phyloP scores from a whole-genome alignment of 2,797 vertebrate species.

The Sphaeramia orbicularis region DNA sequence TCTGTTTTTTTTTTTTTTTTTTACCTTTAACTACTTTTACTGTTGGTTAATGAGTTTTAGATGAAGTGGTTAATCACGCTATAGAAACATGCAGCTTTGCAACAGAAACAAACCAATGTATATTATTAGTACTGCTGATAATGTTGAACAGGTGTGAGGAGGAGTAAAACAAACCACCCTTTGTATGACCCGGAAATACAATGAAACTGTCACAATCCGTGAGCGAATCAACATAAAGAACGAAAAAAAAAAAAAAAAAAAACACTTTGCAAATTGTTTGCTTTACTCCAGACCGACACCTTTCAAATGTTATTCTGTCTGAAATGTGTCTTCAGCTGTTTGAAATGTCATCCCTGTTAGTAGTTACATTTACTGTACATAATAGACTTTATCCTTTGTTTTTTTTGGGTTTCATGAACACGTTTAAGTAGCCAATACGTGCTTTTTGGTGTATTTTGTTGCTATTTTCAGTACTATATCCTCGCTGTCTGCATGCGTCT shows the following conservation, averaged over 20 bases:
- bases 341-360: slow-evolving; percentile 35
- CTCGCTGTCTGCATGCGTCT: slow-evolving; percentile 58
- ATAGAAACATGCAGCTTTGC: slow-evolving; percentile 83
- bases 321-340: slow-evolving; percentile 87
- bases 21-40: slow-evolving; percentile 6
- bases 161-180: slow-evolving; percentile 76
- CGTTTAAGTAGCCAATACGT: slow-evolving; percentile 25
- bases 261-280: slow-evolving; percentile 69
- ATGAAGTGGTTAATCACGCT: slow-evolving; percentile 31
- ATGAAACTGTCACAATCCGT: slow-evolving; percentile 13
- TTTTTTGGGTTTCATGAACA: slow-evolving; percentile 25
- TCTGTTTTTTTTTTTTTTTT: slow-evolving; percentile 17
- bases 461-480: slow-evolving; percentile 5
- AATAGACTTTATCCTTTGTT: background rate
- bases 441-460: slow-evolving; percentile 21
- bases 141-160: slow-evolving; percentile 58
- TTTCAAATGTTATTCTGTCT: slow-evolving; percentile 52
- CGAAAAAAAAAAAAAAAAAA: background rate
- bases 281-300: slow-evolving; percentile 70
- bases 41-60: slow-evolving; percentile 9
- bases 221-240: slow-evolving; percentile 3
- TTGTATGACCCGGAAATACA: background rate
- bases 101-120: slow-evolving; percentile 79
- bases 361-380: slow-evolving; percentile 6
- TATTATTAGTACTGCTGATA: slow-evolving; percentile 29